These are phyloP conservation scores for Junco hyemalis DNA, from an alignment of 2,113 vertebrate genomes.

Conservation along the genomic window DNA sequence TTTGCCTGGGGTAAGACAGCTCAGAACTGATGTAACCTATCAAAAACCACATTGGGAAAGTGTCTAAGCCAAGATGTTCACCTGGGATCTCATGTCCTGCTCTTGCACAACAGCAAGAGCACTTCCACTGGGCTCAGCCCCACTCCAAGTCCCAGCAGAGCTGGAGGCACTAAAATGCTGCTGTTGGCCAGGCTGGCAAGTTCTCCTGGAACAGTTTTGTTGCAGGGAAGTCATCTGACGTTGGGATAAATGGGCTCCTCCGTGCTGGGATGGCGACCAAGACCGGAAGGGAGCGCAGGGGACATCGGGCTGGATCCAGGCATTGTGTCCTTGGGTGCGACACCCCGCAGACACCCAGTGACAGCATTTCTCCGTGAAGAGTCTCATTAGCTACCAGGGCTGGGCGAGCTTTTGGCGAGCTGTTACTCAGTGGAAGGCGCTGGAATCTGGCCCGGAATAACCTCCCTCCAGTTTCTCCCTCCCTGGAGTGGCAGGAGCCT, in stretches of 20 bases:
- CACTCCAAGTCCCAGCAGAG: neutral
- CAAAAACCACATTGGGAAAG: neutral
- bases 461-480: slow-evolving; percentile 18
- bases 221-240: neutral
- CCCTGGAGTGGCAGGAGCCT: neutral
- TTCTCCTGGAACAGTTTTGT: neutral
- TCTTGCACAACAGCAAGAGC: neutral
- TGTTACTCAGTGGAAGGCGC: neutral
- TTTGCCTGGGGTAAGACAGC: neutral
- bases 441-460: slow-evolving; percentile 42
- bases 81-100: neutral
- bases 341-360: neutral
- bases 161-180: neutral
- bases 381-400: neutral
- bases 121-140: neutral
- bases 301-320: neutral
- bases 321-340: slow-evolving; percentile 17
- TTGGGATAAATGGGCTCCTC: neutral
- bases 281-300: neutral
- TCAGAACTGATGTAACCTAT: neutral
- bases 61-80: neutral
- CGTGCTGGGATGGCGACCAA: neutral
- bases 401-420: neutral
- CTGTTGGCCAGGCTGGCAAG: neutral
- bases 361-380: neutral